Evolutionary conservation across 2,797 vertebrate species (phyloP), one percentile per base, ranked within the genome.

Genomic region (Pangasius mekongensis): DNA sequence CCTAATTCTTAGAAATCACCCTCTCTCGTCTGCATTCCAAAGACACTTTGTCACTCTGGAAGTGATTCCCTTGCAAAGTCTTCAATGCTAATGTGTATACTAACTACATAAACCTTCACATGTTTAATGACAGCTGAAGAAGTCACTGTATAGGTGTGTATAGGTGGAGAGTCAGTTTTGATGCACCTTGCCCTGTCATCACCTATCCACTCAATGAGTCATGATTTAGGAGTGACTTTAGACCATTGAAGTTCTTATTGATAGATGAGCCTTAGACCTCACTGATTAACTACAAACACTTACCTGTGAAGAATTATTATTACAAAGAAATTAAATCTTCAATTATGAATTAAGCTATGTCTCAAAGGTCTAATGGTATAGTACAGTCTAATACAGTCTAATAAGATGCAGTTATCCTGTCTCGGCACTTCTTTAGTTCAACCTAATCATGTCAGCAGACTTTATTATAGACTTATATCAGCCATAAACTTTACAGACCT

Each of bases 101-200:
- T 83, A 76, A 64, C 76, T 76, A 47, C 33, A 39, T 85, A 77
- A 85, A 87, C 20, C 71, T 66, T 71, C 18, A 84, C 60, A 49
- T 69, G 56, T 64, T 87, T 84, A 73, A 83, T 73, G 11, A 33
- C 52, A 76, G 83, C 49, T 80, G 56, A 83, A n/a, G 52, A 9
- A 69, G 69, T 43, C 1, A 27, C 66, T 67, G 78, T n/a, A n/a
- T n/a, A n/a, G n/a, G n/a, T n/a, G n/a, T 77, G 71, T 90, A 84
- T 89, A 88, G 87, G 91, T 91, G 87, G 82, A 80, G 24, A 11
- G 49, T 54, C 33, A 83, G 36, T 36, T 87, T 18, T 78, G 67
- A 49, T 87, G 87, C 76, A 56, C 85, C 78, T 89, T 91, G 89
- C 36, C 66, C 83, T 62, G 64, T 60, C 71, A 10, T 81, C 1